Evolutionary conservation across 2,113 vertebrate genomes (phyloP).

Genomic region (Strix uralensis): DNA sequence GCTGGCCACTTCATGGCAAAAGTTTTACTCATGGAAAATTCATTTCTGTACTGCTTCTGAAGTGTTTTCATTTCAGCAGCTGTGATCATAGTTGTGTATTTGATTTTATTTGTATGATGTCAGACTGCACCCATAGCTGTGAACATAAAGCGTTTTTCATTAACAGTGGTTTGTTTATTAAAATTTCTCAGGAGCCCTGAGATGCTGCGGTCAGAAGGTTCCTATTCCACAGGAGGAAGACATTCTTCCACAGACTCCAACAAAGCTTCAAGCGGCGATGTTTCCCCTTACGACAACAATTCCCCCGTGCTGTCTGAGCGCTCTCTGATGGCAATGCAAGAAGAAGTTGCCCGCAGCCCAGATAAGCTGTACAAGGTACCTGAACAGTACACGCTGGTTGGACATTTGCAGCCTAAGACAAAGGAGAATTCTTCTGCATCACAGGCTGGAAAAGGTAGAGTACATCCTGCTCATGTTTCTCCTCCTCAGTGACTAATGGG

Average conservation of each 20-base stretch:
- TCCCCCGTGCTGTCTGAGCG: constrained; percentile 88
- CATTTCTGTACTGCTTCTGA: not conserved
- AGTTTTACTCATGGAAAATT: not conserved
- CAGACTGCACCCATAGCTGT: not conserved
- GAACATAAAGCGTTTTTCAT: not conserved
- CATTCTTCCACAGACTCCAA: constrained; percentile 88
- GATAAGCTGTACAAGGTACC: constrained; percentile 77
- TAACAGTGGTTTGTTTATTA: constrained; percentile 24
- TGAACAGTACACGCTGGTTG: constrained; percentile 68
- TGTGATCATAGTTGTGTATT: not conserved
- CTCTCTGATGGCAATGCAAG: constrained; percentile 74
- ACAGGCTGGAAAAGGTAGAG: constrained; percentile 80
- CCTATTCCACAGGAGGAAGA: constrained; percentile 81
- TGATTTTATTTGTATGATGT: not conserved
- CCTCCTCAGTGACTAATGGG: not conserved
- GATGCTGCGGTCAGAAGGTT: constrained; percentile 73
- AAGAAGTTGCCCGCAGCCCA: constrained; percentile 65
- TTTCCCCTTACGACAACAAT: constrained; percentile 97
- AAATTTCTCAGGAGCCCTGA: constrained; percentile 78
- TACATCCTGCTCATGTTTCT: not conserved
- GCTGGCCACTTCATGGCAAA: constrained; percentile 38
- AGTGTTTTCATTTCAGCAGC: constrained; percentile 36
- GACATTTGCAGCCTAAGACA: constrained; percentile 74
- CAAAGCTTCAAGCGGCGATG: constrained; percentile 91
- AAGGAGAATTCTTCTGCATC: constrained; percentile 77